These are phyloP conservation scores for Rhinichthys klamathensis DNA, from an alignment of 2,113 vertebrate species.

Conservation along the genomic window DNA sequence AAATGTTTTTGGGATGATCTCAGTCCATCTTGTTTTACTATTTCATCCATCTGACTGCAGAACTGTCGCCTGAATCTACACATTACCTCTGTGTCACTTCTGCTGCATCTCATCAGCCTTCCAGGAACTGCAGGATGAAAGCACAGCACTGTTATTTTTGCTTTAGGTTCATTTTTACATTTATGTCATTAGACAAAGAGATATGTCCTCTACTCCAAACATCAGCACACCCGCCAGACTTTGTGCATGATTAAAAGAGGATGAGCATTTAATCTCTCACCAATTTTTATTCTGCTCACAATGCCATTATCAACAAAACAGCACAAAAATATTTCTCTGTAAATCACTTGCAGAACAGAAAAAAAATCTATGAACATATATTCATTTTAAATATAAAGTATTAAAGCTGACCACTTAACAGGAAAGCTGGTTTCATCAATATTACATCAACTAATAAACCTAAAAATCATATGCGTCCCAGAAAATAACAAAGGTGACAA, in stretches of 20 bases:
- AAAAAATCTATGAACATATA: constrained; percentile 62
- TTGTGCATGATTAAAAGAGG: constrained; percentile 10
- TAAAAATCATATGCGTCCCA: not conserved
- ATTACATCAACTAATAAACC: not conserved
- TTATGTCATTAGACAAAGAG: not conserved
- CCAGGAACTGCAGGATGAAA: not conserved
- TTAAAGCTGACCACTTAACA: constrained; percentile 17
- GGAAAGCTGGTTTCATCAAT: constrained; percentile 40
- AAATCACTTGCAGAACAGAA: constrained; percentile 50
- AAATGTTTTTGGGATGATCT: not conserved
- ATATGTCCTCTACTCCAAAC: not conserved
- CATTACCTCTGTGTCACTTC: not conserved
- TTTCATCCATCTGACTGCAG: not conserved
- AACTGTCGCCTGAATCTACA: not conserved
- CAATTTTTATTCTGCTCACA: constrained; percentile 63
- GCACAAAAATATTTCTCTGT: constrained; percentile 45
- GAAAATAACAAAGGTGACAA: not conserved
- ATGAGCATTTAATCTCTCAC: constrained; percentile 48
- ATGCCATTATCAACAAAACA: constrained; percentile 27
- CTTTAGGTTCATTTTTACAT: not conserved
- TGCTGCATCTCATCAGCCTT: not conserved
- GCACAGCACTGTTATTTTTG: constrained; percentile 4
- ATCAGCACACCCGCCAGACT: not conserved
- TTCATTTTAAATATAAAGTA: constrained; percentile 54
- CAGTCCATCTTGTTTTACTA: not conserved